Conservation (phyloP, 2,113 vertebrate genomes). For the Lipotes vexillifer region DNA sequence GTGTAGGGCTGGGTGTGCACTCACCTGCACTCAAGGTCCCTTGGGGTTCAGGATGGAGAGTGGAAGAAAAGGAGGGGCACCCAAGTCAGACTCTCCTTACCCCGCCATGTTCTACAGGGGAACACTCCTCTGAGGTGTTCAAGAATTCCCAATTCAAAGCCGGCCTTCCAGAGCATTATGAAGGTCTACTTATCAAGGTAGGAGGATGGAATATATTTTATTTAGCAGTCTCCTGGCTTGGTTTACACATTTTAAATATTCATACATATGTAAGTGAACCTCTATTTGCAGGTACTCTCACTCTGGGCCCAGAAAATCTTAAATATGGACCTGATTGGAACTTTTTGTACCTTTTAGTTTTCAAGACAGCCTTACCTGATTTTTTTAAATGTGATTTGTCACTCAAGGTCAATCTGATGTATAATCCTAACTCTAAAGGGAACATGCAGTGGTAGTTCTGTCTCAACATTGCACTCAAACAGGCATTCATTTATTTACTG, state of each 20-base stretch:
- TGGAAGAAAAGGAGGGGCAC: background rate
- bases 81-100: too few relatives aligned
- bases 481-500: background rate
- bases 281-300: background rate
- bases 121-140: background rate
- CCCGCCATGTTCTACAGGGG: fast-evolving
- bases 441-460: background rate
- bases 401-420: background rate
- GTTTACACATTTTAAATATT: background rate
- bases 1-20: background rate
- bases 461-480: background rate
- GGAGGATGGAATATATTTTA: background rate
- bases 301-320: background rate
- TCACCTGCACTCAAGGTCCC: background rate
- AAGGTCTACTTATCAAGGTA: background rate
- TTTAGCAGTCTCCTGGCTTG: background rate
- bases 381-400: background rate
- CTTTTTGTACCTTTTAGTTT: background rate
- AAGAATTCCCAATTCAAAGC: background rate
- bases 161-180: background rate
- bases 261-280: background rate
- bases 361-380: background rate
- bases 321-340: background rate
- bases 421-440: background rate
- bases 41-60: background rate